A percentile compares a stretch with the other conserved stretches of the same genome.
Evolutionary conservation across 2,113 vertebrate species (phyloP).

Genomic region (Lagopus leucura): DNA sequence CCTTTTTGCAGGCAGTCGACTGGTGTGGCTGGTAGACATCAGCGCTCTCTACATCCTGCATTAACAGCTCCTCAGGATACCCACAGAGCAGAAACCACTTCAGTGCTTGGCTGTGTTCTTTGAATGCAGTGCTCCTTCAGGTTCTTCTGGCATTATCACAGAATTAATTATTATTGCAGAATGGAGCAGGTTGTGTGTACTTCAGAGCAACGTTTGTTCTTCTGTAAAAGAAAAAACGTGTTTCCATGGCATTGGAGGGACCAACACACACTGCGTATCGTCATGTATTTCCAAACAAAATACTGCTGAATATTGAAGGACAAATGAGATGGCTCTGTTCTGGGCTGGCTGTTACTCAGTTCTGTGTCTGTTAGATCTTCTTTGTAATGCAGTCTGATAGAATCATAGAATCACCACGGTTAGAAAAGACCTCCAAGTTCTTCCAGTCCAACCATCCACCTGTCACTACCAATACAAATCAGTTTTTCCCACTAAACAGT

Average conservation of each 20-base stretch:
- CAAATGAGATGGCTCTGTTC: not conserved
- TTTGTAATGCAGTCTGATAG: not conserved
- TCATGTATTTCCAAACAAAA: not conserved
- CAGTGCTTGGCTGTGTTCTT: not conserved
- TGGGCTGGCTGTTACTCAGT: not conserved
- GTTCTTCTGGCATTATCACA: not conserved
- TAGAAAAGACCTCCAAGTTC: too few relatives aligned
- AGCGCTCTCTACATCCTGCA: not conserved
- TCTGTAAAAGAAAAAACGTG: not conserved
- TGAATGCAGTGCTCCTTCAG: not conserved
- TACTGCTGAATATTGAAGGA: not conserved
- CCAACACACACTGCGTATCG: fast-evolving
- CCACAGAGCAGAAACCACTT: not conserved
- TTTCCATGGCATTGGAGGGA: not conserved
- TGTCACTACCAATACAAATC: too few relatives aligned
- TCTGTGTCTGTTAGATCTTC: not conserved
- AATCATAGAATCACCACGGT: too few relatives aligned
- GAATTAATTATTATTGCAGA: not conserved
- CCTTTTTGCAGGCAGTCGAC: not conserved
- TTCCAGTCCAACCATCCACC: too few relatives aligned
- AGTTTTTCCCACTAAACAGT: too few relatives aligned
- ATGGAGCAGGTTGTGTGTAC: not conserved
- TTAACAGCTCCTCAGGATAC: not conserved
- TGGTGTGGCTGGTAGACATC: not conserved
- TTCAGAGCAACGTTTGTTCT: not conserved